Conservation (phyloP, 2,888 invertebrate genomes). For the Adelognathus sp. region DNA sequence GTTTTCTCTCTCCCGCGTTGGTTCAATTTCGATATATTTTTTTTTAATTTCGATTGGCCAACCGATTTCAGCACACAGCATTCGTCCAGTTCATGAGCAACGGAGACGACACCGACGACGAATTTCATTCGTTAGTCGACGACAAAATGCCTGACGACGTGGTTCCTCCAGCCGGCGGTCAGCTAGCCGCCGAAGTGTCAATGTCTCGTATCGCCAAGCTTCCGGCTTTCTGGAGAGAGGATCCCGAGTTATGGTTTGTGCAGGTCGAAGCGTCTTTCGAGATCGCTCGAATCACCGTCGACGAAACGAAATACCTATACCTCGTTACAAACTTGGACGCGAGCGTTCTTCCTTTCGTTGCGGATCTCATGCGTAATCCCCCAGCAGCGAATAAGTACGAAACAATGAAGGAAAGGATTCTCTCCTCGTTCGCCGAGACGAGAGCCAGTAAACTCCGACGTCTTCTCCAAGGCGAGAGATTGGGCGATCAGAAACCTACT, state of each 20-base stretch:
- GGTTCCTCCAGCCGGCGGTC: background rate
- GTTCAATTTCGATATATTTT: background rate
- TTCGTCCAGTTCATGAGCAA: no score
- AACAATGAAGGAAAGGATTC: constrained; percentile 39
- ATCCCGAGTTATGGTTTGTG: constrained; percentile 51
- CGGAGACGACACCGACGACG: no score
- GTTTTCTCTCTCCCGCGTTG: no score
- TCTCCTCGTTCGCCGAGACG: constrained; percentile 44
- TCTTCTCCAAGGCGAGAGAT: constrained; percentile 42
- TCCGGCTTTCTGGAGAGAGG: constrained; percentile 54
- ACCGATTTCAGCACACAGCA: no score
- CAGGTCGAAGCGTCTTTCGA: constrained; percentile 53
- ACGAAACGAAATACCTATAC: constrained; percentile 36
- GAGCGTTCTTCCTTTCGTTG: constrained; percentile 34
- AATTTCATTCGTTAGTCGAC: no score
- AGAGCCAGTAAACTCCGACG: constrained; percentile 25
- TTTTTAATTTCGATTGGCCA: background rate
- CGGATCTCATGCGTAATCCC: constrained; percentile 49
- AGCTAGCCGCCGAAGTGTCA: background rate
- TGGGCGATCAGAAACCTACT: constrained; percentile 57
- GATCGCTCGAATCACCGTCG: constrained; percentile 8
- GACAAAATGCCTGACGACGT: background rate
- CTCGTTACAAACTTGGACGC: constrained; percentile 42
- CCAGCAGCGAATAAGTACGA: constrained; percentile 33
- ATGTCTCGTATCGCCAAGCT: constrained; percentile 18